Evolutionary conservation across 1,140 invertebrate genomes (phyloP), one percentile per base, ranked within the genome.

Genomic region (Rhagoletis zephyria): DNA sequence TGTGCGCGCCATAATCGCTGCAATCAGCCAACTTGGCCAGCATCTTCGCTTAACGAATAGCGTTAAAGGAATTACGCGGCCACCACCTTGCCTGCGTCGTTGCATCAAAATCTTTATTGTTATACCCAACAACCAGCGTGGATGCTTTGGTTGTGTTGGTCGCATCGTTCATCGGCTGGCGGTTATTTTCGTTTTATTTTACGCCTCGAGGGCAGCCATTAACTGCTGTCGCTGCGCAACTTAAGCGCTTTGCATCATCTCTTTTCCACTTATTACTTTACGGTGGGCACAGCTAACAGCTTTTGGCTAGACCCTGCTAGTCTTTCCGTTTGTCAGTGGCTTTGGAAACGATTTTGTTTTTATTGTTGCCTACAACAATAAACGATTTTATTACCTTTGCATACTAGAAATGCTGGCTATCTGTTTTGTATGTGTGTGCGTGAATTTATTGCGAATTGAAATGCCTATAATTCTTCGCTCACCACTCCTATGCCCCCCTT

Each of bases 131-230:
- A 45, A 56, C 5, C 16, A 81, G 9, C 48, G 0, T 81, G n/a
- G 12, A 30, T 56, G 16, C 12, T 51, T 14, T 56, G 48, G 42
- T 51, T 51, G 48, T 16, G 45, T n/a, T 30, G 45, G 9, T 51
- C 42, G 51, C 45, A 77, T 51, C 70, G 16, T 2, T 56, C 48
- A 56, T 19, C 48, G n/a, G 2, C 30, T 77, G 4, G 45, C 48
- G 70, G 70, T 45, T 51, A 77, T 77, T 51, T 56, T 81, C 74
- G 16, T 81, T 19, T 56, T n/a, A 81, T 81, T 81, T 77, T 81
- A 59, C 48, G 74, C 74, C 48, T 81, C 48, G 74, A 9, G 74
- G 48, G 48, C 5, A 42, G 6, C 74, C 74, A 81, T 81, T 81
- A 81, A 81, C 74, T 30, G 48, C 74, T 56, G 74, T 7, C 51